These are phyloP conservation scores for Cynodonichthys magdalenae DNA, from an alignment of 2,797 vertebrate genomes.

Conservation along the genomic window DNA sequence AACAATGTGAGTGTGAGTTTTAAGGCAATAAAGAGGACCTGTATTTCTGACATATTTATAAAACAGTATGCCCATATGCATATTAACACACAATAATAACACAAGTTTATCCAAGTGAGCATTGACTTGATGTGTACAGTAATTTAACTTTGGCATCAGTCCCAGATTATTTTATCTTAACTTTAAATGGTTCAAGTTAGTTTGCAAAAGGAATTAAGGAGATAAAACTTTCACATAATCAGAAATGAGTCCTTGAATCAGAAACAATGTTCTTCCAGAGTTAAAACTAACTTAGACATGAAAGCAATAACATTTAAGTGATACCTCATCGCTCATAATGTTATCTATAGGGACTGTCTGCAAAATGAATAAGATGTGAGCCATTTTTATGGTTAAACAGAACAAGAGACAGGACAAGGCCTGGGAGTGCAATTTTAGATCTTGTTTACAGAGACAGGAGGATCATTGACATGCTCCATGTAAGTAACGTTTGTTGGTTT, in stretches of 20 bases:
- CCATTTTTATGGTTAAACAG: constrained; percentile 42
- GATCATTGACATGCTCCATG: constrained; percentile 19
- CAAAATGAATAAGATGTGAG: constrained; percentile 54
- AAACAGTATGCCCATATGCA: not conserved
- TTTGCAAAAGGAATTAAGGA: constrained; percentile 12
- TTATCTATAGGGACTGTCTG: constrained; percentile 54
- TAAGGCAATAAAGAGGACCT: constrained; percentile 2
- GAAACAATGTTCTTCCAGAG: not conserved
- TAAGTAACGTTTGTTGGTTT: constrained; percentile 5
- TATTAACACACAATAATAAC: no score
- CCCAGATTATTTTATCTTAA: not conserved
- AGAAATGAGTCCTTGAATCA: constrained; percentile 5
- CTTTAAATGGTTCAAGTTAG: not conserved
- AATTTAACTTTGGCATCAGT: no score
- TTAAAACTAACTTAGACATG: constrained; percentile 12
- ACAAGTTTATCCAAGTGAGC: no score
- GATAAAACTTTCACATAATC: not conserved
- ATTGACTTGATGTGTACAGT: no score
- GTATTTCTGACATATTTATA: not conserved
- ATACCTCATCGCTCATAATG: constrained; percentile 31
- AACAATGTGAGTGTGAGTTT: not conserved
- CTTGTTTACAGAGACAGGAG: constrained; percentile 10
- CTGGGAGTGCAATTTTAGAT: constrained; percentile 18
- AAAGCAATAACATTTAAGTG: constrained; percentile 53
- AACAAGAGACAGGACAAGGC: constrained; percentile 33